These are phyloP conservation scores for Phallusia fumigata DNA, from an alignment of 23 tunicate genomes.

Conservation along the genomic window DNA sequence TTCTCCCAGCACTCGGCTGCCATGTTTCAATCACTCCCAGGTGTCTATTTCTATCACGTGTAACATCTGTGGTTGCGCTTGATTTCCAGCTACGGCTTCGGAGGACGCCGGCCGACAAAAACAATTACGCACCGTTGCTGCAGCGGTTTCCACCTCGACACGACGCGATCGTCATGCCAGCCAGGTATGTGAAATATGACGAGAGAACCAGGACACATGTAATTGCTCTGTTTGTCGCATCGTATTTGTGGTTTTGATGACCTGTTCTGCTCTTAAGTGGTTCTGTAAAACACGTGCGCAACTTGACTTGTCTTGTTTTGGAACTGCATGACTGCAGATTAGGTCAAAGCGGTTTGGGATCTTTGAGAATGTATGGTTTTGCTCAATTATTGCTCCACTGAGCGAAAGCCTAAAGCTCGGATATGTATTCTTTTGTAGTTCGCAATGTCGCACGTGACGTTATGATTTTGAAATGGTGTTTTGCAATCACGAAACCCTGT, in stretches of 20 bases:
- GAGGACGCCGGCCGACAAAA: constrained; percentile 37
- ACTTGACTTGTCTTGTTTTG: neutral
- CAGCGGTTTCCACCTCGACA: constrained; percentile 26
- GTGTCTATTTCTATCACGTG: neutral
- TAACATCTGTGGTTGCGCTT: neutral
- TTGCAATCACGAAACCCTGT: too few relatives aligned
- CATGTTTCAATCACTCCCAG: neutral
- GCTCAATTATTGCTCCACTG: too few relatives aligned
- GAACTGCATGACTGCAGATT: too few relatives aligned
- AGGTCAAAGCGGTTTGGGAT: too few relatives aligned
- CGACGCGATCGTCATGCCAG: constrained; percentile 13
- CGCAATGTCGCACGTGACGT: too few relatives aligned
- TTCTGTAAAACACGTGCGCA: neutral
- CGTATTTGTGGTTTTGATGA: neutral
- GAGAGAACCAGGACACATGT: neutral
- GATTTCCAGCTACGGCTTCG: constrained; percentile 42
- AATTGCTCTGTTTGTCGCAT: neutral
- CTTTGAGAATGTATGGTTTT: too few relatives aligned
- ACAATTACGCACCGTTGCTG: constrained; percentile 31
- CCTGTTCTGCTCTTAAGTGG: neutral
- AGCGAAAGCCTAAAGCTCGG: too few relatives aligned
- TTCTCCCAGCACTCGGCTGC: neutral
- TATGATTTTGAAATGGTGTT: too few relatives aligned
- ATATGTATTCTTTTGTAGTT: too few relatives aligned
- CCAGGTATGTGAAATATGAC: constrained; percentile 21